Percentiles rank a stretch among this genome's conserved stretches.
phyloP scores from a whole-genome alignment of 2,888 invertebrate species.

The Physocephala rufipes region DNA sequence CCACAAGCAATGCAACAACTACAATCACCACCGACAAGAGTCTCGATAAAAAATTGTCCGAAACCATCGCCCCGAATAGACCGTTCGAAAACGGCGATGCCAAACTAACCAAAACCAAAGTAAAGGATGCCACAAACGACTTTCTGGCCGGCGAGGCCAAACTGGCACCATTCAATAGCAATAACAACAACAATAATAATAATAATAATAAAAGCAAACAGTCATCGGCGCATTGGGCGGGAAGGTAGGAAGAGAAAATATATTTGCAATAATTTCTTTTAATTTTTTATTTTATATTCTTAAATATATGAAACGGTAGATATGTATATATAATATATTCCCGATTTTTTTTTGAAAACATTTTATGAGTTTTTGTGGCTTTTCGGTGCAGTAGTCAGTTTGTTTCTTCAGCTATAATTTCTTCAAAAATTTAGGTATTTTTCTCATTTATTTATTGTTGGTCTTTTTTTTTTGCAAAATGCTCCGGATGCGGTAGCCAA shows the following conservation, averaged over 20 bases:
- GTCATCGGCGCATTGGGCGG: conserved; percentile 43
- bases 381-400: neutral
- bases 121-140: conserved; percentile 61
- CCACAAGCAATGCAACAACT: conserved; percentile 20
- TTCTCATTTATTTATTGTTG: no score
- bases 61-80: conserved; percentile 48
- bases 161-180: conserved; percentile 34
- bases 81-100: conserved; percentile 53
- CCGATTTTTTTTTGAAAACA: no score
- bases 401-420: neutral
- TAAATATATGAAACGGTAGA: conserved; percentile 1
- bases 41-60: conserved; percentile 55
- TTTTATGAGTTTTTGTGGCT: neutral
- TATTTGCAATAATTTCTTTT: conserved; percentile 20
- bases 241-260: conserved; percentile 46
- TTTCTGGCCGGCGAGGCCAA: conserved; percentile 59
- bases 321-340: no score
- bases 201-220: no score
- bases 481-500: no score
- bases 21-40: conserved; percentile 42
- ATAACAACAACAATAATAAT: no score
- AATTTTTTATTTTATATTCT: conserved; percentile 32
- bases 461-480: no score
- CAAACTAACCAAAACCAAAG: conserved; percentile 48
- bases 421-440: no score